These are phyloP conservation scores for Mythimna lalbum DNA, from an alignment of 2,888 invertebrate genomes.

Conservation along the genomic window DNA sequence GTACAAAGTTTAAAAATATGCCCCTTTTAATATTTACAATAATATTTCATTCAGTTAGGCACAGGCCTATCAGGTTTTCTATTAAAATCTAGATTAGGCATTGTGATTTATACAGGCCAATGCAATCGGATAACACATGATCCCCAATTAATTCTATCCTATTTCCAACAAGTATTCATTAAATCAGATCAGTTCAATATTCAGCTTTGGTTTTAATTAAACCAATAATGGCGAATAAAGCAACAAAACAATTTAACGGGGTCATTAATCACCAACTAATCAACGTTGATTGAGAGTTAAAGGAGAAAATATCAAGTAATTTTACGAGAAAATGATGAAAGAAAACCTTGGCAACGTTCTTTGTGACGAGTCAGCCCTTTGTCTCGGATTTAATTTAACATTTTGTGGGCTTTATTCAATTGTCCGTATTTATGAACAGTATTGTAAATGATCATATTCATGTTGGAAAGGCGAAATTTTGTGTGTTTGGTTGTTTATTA, in stretches of 20 bases:
- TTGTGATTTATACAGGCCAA: neutral
- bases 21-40: neutral
- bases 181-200: slow-evolving; percentile 16
- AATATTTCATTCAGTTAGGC: neutral
- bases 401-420: slow-evolving; percentile 38
- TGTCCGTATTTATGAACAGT: slow-evolving; percentile 35
- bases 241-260: slow-evolving; percentile 29
- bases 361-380: slow-evolving; percentile 37
- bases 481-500: too few species aligned
- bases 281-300: slow-evolving; percentile 38
- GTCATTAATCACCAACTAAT: slow-evolving; percentile 55
- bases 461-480: too few species aligned
- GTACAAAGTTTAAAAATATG: neutral
- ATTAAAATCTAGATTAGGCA: neutral
- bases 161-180: neutral
- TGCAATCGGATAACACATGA: neutral
- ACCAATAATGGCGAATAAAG: slow-evolving; percentile 30
- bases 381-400: slow-evolving; percentile 46
- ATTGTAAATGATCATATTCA: slow-evolving; percentile 1
- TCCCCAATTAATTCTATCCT: slow-evolving; percentile 12
- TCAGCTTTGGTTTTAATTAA: slow-evolving; percentile 32
- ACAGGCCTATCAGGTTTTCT: neutral
- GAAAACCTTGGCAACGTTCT: slow-evolving; percentile 46
- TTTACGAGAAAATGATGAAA: slow-evolving; percentile 54
- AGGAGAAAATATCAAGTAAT: slow-evolving; percentile 46